Percentiles rank a stretch among this genome's conserved stretches.
Evolutionary conservation across 1,140 invertebrate genomes (phyloP).

Genomic region (Amyelois transitella): DNA sequence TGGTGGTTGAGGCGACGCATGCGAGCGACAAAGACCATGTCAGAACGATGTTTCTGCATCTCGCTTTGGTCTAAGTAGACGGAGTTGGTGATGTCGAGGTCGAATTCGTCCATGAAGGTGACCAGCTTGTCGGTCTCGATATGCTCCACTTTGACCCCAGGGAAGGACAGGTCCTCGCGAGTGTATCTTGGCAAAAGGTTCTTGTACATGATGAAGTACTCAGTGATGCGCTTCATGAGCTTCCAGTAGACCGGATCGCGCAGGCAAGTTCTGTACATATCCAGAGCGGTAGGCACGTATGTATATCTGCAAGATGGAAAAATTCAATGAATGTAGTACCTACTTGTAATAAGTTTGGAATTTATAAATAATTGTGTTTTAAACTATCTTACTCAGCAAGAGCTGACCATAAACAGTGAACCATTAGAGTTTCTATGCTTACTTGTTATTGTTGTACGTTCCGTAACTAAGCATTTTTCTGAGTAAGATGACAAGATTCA

Average conservation of each 20-base stretch:
- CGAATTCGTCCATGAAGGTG: constrained; percentile 83
- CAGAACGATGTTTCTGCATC: constrained; percentile 61
- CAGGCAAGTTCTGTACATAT: constrained; percentile 74
- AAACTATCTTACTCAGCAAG: too few species aligned
- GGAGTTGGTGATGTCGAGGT: constrained; percentile 80
- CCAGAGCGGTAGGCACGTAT: constrained; percentile 59
- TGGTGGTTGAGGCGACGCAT: constrained; percentile 75
- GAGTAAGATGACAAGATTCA: constrained; percentile 61
- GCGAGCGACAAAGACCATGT: constrained; percentile 56
- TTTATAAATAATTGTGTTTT: too few species aligned
- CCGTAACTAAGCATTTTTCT: constrained; percentile 46
- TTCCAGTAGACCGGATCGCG: constrained; percentile 82
- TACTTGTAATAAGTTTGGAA: too few species aligned
- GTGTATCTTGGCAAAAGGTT: constrained; percentile 76
- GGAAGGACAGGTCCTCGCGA: constrained; percentile 76
- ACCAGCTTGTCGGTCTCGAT: constrained; percentile 78
- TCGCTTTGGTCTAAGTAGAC: constrained; percentile 60
- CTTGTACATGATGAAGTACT: constrained; percentile 71
- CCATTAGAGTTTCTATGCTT: constrained; percentile 11
- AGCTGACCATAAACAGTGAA: background rate
- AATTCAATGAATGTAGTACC: too few species aligned
- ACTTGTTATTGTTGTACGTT: constrained; percentile 56
- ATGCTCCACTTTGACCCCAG: constrained; percentile 78
- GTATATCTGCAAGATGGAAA: constrained; percentile 51
- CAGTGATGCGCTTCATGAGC: constrained; percentile 74